Percentiles rank a stretch among this genome's conserved stretches.
Evolutionary conservation across 2,888 invertebrate genomes (phyloP).

Genomic region (Dasysyrphus albostriatus): DNA sequence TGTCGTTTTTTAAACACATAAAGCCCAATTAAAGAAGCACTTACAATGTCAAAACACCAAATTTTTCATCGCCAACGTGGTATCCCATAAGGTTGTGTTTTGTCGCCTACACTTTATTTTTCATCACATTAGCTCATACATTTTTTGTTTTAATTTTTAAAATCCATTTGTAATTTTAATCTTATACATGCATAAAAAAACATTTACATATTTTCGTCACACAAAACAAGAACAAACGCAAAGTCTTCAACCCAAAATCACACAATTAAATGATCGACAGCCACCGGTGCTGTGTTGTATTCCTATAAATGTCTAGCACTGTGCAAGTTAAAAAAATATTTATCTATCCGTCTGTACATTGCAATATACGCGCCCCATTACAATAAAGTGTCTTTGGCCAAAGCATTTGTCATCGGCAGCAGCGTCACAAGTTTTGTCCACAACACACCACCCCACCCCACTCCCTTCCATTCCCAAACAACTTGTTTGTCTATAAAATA

Average conservation of each 20-base stretch:
- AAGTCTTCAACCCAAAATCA: slow-evolving; percentile 38
- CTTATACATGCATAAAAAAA: neutral
- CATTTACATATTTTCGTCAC: slow-evolving; percentile 52
- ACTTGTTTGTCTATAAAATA: neutral
- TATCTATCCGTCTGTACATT: slow-evolving; percentile 48
- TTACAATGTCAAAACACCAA: slow-evolving; percentile 3
- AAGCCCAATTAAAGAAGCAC: neutral
- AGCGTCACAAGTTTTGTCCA: slow-evolving; percentile 52
- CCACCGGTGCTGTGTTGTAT: slow-evolving; percentile 57
- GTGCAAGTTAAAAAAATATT: slow-evolving; percentile 49
- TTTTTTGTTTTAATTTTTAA: neutral
- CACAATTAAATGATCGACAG: slow-evolving; percentile 73
- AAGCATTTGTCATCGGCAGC: slow-evolving; percentile 71
- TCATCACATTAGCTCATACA: slow-evolving; percentile 8
- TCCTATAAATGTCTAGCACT: slow-evolving; percentile 21
- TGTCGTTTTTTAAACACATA: neutral
- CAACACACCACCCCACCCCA: too few relatives aligned
- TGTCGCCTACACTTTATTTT: slow-evolving; percentile 1
- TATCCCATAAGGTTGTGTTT: slow-evolving; percentile 18
- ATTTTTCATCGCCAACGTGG: slow-evolving; percentile 1
- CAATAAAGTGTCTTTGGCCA: slow-evolving; percentile 63
- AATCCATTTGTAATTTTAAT: slow-evolving; percentile 20
- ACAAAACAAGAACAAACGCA: neutral
- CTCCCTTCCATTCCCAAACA: neutral
- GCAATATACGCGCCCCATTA: slow-evolving; percentile 66